phyloP scores from a whole-genome alignment of 2,113 vertebrate genomes.

The Bungarus multicinctus region DNA sequence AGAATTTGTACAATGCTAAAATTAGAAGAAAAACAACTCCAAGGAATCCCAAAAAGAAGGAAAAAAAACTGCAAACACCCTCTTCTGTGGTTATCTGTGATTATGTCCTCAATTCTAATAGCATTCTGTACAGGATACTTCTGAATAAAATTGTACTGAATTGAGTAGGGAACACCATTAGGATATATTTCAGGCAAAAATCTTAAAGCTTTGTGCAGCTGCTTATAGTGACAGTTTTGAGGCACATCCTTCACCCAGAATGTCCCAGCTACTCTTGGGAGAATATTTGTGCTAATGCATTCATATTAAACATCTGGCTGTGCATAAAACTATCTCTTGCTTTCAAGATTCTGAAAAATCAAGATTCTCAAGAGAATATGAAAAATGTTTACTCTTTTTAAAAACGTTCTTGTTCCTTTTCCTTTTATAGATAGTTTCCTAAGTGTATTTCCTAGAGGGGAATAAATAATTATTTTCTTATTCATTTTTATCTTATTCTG shows the following conservation, averaged over 20 bases:
- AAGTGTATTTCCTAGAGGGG: not conserved
- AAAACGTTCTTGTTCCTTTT: not conserved
- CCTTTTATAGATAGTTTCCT: not conserved
- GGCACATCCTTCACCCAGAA: not conserved
- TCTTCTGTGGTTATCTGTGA: not conserved
- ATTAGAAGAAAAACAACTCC: not conserved
- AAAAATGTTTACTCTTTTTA: not conserved
- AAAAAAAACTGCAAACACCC: constrained; percentile 24
- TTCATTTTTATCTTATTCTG: not conserved
- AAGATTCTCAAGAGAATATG: not conserved
- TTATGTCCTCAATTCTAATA: constrained; percentile 36
- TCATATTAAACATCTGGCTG: not conserved
- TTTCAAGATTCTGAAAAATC: not conserved
- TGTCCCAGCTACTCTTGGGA: not conserved
- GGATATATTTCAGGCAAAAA: fast-evolving
- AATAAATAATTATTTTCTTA: not conserved
- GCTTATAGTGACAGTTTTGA: not conserved
- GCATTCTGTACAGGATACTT: not conserved
- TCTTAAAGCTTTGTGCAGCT: not conserved
- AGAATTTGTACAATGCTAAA: not conserved
- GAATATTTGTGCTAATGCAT: not conserved
- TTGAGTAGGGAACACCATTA: not conserved
- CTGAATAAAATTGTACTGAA: not conserved
- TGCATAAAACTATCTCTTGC: not conserved
- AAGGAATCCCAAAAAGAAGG: not conserved